These are phyloP conservation scores for Gila robusta DNA, from an alignment of 2,797 vertebrate genomes.

Conservation along the genomic window DNA sequence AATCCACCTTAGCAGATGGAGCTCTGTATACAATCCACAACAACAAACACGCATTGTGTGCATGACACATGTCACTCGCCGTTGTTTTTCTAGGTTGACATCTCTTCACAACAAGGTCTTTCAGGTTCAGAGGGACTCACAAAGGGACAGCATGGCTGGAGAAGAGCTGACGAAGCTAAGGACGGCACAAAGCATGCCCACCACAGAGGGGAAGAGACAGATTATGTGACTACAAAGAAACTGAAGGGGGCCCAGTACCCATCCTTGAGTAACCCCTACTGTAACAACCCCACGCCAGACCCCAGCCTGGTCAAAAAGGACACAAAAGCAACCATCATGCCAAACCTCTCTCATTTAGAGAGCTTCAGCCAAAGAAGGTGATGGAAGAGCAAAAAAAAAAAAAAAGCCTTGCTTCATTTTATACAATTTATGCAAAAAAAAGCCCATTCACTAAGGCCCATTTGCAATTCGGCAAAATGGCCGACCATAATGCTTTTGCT, in stretches of 20 bases:
- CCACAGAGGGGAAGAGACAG: conserved; percentile 72
- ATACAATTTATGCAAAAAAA: conserved; percentile 75
- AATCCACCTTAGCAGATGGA: conserved; percentile 77
- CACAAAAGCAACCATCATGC: conserved; percentile 51
- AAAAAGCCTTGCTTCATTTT: conserved; percentile 62
- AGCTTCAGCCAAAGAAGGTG: conserved; percentile 61
- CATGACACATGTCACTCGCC: conserved; percentile 81
- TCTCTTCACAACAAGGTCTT: conserved; percentile 74
- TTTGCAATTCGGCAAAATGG: conserved; percentile 81
- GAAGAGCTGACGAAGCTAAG: conserved; percentile 77
- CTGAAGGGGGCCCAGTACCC: conserved; percentile 40
- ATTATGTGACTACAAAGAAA: conserved; percentile 79
- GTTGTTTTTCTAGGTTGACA: conserved; percentile 76
- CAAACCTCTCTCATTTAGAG: conserved; percentile 65
- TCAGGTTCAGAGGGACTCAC: conserved; percentile 69
- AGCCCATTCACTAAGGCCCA: conserved; percentile 73
- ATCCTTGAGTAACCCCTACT: conserved; percentile 45
- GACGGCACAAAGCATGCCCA: conserved; percentile 71
- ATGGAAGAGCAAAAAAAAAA: conserved; percentile 64
- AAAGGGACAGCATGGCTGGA: conserved; percentile 69
- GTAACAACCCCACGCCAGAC: conserved; percentile 66
- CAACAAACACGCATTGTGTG: conserved; percentile 67
- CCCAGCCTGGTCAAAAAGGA: conserved; percentile 28
- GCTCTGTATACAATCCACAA: conserved; percentile 67
- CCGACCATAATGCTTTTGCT: conserved; percentile 75